Evolutionary conservation across 2,797 vertebrate genomes (phyloP).

Genomic region (Erethizon dorsatum): DNA sequence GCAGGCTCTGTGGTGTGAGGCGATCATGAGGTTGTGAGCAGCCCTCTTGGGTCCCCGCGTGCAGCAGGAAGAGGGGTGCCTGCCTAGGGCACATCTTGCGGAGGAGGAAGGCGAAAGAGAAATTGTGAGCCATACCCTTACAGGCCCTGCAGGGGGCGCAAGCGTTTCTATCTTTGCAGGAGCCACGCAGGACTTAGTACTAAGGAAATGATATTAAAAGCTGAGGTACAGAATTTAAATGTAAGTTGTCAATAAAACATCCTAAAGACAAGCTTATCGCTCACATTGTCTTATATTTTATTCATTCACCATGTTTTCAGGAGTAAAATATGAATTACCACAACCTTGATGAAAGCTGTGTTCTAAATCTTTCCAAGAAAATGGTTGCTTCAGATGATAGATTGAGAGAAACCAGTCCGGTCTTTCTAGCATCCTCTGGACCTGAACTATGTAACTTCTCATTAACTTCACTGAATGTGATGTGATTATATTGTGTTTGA

Average conservation of each 20-base stretch:
- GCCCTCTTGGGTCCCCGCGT: not conserved
- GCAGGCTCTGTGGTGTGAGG: not conserved
- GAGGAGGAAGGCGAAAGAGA: not conserved
- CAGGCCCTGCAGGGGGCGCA: not conserved
- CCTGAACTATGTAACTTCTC: not conserved
- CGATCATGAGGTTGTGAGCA: not conserved
- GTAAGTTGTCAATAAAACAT: slow-evolving; percentile 18
- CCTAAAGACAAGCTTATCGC: slow-evolving; percentile 37
- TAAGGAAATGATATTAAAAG: slow-evolving; percentile 48
- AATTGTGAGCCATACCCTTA: not conserved
- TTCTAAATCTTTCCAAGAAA: slow-evolving; percentile 71
- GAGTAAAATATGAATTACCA: slow-evolving; percentile 70
- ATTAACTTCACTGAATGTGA: not conserved
- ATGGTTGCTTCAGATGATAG: slow-evolving; percentile 3
- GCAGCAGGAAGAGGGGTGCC: not conserved
- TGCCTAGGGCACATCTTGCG: not conserved
- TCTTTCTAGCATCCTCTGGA: slow-evolving; percentile 4
- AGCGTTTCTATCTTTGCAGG: not conserved
- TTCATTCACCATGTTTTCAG: slow-evolving; percentile 62
- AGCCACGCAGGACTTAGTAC: not conserved
- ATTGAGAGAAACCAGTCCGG: not conserved
- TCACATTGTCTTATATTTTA: slow-evolving; percentile 69
- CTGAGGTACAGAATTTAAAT: slow-evolving; percentile 10
- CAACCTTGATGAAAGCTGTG: slow-evolving; percentile 58
- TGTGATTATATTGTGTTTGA: not conserved